Conservation (phyloP, 2,888 invertebrate genomes). For the Trichopoda pennipes region DNA sequence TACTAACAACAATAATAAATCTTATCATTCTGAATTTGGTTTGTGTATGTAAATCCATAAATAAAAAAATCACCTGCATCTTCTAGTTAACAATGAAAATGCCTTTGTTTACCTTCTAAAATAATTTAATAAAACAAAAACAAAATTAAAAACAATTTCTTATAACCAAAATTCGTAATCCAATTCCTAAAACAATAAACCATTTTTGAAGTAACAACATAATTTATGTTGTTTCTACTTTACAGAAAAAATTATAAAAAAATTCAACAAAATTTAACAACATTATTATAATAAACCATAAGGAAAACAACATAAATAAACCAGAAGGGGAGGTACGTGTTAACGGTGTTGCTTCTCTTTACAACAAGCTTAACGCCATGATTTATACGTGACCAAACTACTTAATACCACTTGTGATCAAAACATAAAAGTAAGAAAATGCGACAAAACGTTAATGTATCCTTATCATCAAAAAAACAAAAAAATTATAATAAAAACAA, state of each 20-base stretch:
- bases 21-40: no score
- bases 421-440: not conserved
- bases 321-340: not conserved
- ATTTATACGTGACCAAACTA: constrained; percentile 58
- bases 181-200: constrained; percentile 14
- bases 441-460: constrained; percentile 36
- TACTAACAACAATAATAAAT: no score
- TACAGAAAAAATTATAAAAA: constrained; percentile 18
- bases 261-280: constrained; percentile 57
- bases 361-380: constrained; percentile 46
- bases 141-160: constrained; percentile 1
- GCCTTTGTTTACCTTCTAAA: not conserved
- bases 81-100: not conserved
- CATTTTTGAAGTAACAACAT: constrained; percentile 35
- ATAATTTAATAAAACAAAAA: constrained; percentile 21
- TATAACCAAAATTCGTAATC: constrained; percentile 8
- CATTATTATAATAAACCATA: constrained; percentile 28
- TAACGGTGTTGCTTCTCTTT: constrained; percentile 6
- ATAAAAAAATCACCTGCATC: not conserved
- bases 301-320: constrained; percentile 6
- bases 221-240: constrained; percentile 50
- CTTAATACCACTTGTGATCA: not conserved
- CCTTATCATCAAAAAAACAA: constrained; percentile 28
- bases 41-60: no score
- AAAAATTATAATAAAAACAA: no score